Evolutionary conservation across 2,113 vertebrate genomes (phyloP).

Genomic region (Hemicordylus capensis): DNA sequence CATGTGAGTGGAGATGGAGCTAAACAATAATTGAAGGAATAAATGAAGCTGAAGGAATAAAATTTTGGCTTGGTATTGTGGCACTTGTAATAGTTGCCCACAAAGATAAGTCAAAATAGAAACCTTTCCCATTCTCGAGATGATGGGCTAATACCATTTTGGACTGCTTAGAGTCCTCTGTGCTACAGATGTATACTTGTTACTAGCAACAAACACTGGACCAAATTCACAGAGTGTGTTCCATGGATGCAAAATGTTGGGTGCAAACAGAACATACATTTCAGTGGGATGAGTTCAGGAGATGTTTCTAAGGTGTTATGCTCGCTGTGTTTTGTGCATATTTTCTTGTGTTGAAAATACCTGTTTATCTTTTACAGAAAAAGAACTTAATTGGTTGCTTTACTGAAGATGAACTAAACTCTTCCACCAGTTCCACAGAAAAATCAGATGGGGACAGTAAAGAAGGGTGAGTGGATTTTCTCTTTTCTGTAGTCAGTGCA

Average conservation of each 20-base stretch:
- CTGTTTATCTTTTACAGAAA: conserved; percentile 55
- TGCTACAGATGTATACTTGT: neutral
- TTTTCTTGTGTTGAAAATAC: neutral
- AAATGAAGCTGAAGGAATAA: neutral
- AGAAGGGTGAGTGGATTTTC: conserved; percentile 78
- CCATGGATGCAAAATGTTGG: neutral
- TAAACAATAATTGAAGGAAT: neutral
- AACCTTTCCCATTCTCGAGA: neutral
- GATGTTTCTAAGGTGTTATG: neutral
- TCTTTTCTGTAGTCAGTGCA: neutral
- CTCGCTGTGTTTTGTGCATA: neutral
- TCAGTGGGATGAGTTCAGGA: neutral
- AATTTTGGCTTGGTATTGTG: neutral
- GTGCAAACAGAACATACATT: neutral
- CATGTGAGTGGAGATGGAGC: neutral
- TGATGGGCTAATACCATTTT: neutral
- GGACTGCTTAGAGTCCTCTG: neutral
- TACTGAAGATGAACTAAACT: conserved; percentile 89
- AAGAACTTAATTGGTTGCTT: conserved; percentile 58
- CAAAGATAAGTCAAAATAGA: neutral
- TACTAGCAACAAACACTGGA: neutral
- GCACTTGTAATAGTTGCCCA: neutral
- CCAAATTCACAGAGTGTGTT: neutral
- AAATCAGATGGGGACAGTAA: conserved; percentile 88
- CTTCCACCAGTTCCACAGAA: conserved; percentile 93